Conservation (phyloP, 2,113 vertebrate genomes). For the Megaleporinus macrocephalus region DNA sequence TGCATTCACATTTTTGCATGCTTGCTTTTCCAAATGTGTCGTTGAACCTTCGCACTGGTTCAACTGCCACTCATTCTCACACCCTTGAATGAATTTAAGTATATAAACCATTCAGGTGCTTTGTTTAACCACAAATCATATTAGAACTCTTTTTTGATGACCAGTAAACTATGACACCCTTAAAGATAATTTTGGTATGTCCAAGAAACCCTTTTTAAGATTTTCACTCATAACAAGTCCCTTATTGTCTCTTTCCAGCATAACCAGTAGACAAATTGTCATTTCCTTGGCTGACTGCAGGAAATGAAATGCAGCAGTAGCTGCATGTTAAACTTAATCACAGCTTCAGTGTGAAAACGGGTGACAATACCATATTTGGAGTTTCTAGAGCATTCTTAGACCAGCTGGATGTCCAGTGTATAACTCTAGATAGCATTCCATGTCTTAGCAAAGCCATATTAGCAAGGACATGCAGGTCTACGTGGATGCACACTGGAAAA, state of each 20-base stretch:
- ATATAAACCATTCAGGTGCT: background rate
- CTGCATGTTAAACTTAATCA: background rate
- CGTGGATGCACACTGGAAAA: background rate
- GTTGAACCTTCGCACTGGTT: too few species aligned
- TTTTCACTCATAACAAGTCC: background rate
- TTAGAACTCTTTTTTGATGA: background rate
- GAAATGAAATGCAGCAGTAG: background rate
- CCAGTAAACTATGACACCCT: background rate
- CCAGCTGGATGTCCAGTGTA: background rate
- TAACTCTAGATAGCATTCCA: background rate
- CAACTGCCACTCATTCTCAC: background rate
- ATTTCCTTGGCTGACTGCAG: background rate
- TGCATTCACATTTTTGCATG: background rate
- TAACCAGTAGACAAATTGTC: background rate
- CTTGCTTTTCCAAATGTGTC: background rate
- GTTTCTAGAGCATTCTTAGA: constrained; percentile 5
- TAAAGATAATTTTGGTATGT: background rate
- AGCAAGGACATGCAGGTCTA: background rate
- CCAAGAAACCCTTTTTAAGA: background rate
- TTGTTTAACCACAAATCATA: background rate
- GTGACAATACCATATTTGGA: background rate
- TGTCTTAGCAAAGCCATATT: background rate
- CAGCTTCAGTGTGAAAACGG: background rate
- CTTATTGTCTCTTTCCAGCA: background rate
- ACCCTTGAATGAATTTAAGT: constrained; percentile 1